Evolutionary conservation across 2,113 vertebrate genomes (phyloP).

Genomic region (Burhinus oedicnemus): DNA sequence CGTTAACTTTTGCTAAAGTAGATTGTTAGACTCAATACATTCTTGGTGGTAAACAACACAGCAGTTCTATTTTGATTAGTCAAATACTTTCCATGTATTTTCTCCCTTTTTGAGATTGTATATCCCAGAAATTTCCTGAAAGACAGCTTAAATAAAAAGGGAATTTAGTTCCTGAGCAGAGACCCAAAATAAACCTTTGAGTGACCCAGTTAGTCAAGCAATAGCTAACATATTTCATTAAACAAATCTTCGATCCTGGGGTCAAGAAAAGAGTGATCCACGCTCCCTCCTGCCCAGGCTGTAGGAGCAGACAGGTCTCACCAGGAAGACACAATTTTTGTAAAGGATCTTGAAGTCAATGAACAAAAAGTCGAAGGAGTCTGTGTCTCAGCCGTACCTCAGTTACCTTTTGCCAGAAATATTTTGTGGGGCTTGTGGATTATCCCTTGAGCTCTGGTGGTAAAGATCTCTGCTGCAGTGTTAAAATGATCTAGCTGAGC

Average conservation of each 20-base stretch:
- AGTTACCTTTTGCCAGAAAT: not conserved
- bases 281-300: not conserved
- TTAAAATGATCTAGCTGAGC: not conserved
- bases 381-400: not conserved
- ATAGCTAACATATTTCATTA: not conserved
- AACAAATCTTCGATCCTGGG: not conserved
- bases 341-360: not conserved
- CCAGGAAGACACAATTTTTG: not conserved
- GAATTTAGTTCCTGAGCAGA: not conserved
- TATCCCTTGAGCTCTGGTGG: not conserved
- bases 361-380: not conserved
- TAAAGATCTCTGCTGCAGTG: not conserved
- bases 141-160: not conserved
- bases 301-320: not conserved
- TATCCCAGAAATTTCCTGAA: not conserved
- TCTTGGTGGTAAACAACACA: not conserved
- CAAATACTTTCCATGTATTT: not conserved
- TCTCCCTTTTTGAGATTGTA: not conserved
- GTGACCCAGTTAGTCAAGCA: not conserved
- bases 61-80: not conserved
- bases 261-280: not conserved
- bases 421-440: not conserved
- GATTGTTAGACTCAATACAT: not conserved
- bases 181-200: not conserved
- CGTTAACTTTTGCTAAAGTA: rapidly evolving